A percentile compares a stretch with the other conserved stretches of the same genome.
These are phyloP conservation scores for Periophthalmodon schlosseri DNA, from an alignment of 2,113 vertebrate species.

Conservation along the genomic window DNA sequence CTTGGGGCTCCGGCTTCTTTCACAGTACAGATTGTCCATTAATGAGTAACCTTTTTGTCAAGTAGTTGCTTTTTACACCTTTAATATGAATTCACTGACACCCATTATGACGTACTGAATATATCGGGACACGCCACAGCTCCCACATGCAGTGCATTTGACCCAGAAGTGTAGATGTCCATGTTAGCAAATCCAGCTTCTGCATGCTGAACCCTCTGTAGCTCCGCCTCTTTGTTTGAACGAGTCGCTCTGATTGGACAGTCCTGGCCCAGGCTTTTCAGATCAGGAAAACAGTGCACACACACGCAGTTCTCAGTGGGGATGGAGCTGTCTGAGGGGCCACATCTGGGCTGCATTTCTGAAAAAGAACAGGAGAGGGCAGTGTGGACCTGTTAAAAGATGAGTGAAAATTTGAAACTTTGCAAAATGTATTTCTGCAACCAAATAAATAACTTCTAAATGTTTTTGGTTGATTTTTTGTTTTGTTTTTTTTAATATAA, in stretches of 20 bases:
- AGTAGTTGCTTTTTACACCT: neutral
- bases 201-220: conserved; percentile 3
- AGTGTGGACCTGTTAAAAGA: neutral
- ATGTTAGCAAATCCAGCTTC: neutral
- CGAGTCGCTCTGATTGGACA: neutral
- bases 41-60: neutral
- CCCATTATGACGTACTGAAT: neutral
- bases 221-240: conserved; percentile 39
- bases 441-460: too few relatives aligned
- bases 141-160: accelerated
- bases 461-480: too few relatives aligned
- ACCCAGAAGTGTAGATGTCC: neutral
- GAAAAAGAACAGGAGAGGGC: conserved; percentile 14
- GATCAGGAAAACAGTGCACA: conserved; percentile 85
- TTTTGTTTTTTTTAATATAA: too few relatives aligned
- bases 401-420: neutral
- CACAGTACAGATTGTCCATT: neutral
- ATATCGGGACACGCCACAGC: neutral
- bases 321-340: conserved; percentile 48
- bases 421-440: too few relatives aligned
- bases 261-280: conserved; percentile 44
- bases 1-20: neutral
- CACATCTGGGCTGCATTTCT: conserved; percentile 61
- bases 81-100: neutral
- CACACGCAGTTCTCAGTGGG: conserved; percentile 84